Evolutionary conservation across 2,797 vertebrate species (phyloP).

Genomic region (Onychomys arenicola): DNA sequence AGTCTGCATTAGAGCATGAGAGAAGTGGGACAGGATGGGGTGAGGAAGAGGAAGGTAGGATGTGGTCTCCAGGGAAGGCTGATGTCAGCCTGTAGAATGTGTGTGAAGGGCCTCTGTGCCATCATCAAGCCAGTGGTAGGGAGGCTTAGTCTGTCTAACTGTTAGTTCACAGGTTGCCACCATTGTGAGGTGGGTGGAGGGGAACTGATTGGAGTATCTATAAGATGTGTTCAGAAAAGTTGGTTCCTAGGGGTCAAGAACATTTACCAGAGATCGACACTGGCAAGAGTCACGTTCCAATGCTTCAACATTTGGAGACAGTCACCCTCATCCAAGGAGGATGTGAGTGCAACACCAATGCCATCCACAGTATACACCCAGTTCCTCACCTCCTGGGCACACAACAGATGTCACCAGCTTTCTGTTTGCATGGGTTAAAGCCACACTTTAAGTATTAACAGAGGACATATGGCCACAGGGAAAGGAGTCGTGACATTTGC

Average conservation of each 20-base stretch:
- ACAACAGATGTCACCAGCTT: neutral
- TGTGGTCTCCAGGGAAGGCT: neutral
- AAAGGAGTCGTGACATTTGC: no score
- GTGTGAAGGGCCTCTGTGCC: accelerated
- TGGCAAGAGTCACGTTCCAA: neutral
- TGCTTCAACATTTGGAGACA: neutral
- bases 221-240: neutral
- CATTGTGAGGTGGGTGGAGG: accelerated
- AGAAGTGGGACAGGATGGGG: neutral
- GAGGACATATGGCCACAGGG: neutral
- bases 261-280: neutral
- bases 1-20: neutral
- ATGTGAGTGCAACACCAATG: accelerated
- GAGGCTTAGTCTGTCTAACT: neutral
- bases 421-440: neutral
- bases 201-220: neutral
- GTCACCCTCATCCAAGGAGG: neutral
- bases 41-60: neutral
- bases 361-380: no score
- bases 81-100: neutral
- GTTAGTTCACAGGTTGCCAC: neutral
- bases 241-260: neutral
- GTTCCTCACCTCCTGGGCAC: accelerated
- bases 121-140: neutral
- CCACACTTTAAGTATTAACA: neutral